These are phyloP conservation scores for Zoanthus gigantus DNA, from an alignment of 92 coral and sea anemone genomes.

Conservation along the genomic window DNA sequence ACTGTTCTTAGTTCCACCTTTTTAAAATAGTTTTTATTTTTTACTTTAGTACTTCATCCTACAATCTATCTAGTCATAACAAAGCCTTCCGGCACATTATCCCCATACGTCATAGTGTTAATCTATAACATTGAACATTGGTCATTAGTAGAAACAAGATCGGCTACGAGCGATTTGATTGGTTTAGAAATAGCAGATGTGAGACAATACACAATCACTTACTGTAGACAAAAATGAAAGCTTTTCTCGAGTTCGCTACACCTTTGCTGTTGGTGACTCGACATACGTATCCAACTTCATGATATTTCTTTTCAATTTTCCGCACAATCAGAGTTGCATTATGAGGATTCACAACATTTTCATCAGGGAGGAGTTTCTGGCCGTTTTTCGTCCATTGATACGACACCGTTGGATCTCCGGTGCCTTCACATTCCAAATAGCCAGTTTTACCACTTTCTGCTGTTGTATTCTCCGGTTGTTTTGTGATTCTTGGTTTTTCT, in stretches of 20 bases:
- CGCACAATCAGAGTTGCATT: not conserved
- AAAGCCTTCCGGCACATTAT: too few relatives aligned
- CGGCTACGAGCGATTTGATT: too few relatives aligned
- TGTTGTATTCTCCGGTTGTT: constrained; percentile 22
- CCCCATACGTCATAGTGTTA: too few relatives aligned
- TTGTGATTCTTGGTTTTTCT: constrained; percentile 28
- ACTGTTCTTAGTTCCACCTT: not conserved
- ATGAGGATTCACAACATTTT: not conserved
- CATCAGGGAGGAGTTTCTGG: constrained; percentile 14
- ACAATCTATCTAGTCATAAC: too few relatives aligned
- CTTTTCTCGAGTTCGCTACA: not conserved
- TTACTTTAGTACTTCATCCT: not conserved
- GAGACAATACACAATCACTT: not conserved
- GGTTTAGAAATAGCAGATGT: too few relatives aligned
- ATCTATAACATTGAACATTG: too few relatives aligned
- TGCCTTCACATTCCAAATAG: constrained; percentile 4
- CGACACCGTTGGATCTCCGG: constrained; percentile 20
- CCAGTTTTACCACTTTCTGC: constrained; percentile 9
- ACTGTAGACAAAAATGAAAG: constrained; percentile 23
- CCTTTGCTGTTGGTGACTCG: constrained; percentile 1
- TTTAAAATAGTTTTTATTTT: not conserved
- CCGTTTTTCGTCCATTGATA: constrained; percentile 38
- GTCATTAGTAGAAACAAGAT: too few relatives aligned
- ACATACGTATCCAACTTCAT: constrained; percentile 8
- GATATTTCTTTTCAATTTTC: not conserved